These are phyloP conservation scores for Nasonia longicornis DNA, from an alignment of 1,140 invertebrate species.

Conservation along the genomic window DNA sequence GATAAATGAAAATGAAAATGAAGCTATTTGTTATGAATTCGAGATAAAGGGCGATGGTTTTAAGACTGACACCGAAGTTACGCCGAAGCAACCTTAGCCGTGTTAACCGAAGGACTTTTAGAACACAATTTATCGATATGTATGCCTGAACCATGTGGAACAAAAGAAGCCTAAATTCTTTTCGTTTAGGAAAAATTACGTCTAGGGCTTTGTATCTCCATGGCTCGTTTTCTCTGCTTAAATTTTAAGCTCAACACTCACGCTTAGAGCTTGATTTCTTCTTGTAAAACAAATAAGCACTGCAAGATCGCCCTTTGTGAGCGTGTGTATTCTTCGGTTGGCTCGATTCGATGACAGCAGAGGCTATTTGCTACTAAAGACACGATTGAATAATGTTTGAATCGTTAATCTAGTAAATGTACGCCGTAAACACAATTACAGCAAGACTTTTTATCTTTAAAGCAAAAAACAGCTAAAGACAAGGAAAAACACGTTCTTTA, in stretches of 20 bases:
- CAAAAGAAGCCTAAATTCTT: background rate
- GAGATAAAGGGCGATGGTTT: slow-evolving; percentile 16
- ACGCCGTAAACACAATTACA: background rate
- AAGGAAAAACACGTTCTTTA: background rate
- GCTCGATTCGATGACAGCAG: background rate
- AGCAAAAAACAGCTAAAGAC: background rate
- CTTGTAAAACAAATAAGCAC: background rate
- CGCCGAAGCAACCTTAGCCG: slow-evolving; percentile 2
- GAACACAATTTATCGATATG: background rate
- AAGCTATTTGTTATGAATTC: slow-evolving; percentile 15
- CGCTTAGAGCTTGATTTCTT: background rate
- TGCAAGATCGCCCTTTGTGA: background rate
- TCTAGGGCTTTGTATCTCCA: background rate
- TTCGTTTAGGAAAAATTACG: background rate
- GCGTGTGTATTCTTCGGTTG: background rate
- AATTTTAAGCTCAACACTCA: background rate
- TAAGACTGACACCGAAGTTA: slow-evolving; percentile 23
- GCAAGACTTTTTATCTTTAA: slow-evolving; percentile 11
- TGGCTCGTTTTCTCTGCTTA: background rate
- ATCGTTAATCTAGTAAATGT: slow-evolving; percentile 19
- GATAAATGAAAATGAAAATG: slow-evolving; percentile 11
- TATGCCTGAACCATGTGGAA: background rate
- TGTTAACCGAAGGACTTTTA: slow-evolving; percentile 12
- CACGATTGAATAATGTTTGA: slow-evolving; percentile 17
- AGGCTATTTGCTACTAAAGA: slow-evolving; percentile 26